Percentiles rank a stretch among this genome's conserved stretches.
phyloP scores from a whole-genome alignment of 2,888 invertebrate species.

The Hirudinaria manillensis region DNA sequence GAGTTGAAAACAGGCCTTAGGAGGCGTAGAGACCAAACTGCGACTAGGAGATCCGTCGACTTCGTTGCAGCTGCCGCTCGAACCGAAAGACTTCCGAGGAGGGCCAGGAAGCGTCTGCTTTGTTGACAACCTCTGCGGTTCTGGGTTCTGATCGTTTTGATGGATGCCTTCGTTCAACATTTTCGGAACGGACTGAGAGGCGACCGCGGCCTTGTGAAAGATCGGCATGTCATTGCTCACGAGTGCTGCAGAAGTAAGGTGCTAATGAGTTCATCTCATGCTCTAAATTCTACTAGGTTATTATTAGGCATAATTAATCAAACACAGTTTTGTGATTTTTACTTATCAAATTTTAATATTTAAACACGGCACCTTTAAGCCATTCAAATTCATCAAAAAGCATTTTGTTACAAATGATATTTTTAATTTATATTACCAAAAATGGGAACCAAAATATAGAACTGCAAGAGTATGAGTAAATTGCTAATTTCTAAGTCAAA shows the following conservation, averaged over 20 bases:
- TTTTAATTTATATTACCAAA: too few species aligned
- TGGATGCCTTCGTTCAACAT: neutral
- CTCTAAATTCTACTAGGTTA: too few species aligned
- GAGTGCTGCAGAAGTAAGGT: neutral
- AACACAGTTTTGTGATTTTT: too few species aligned
- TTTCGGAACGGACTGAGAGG: neutral
- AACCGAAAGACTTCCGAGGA: neutral
- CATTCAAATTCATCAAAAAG: too few species aligned
- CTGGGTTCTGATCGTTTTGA: conserved; percentile 3
- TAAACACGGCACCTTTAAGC: too few species aligned
- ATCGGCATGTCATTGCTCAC: neutral
- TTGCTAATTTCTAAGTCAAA: too few species aligned
- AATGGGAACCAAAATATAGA: too few species aligned
- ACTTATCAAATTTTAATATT: too few species aligned
- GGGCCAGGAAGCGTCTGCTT: neutral
- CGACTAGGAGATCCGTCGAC: conserved; percentile 1
- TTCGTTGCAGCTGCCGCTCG: neutral
- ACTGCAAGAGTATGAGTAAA: too few species aligned
- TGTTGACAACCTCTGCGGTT: neutral
- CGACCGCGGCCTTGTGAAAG: conserved; percentile 1
- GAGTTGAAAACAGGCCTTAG: conserved; percentile 16
- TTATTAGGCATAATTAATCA: too few species aligned
- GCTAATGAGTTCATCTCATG: too few species aligned
- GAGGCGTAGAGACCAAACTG: neutral
- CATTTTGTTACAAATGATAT: too few species aligned